Base-by-base conservation (phyloP, 2,797 vertebrate species). In the Leontopithecus rosalia region DNA sequence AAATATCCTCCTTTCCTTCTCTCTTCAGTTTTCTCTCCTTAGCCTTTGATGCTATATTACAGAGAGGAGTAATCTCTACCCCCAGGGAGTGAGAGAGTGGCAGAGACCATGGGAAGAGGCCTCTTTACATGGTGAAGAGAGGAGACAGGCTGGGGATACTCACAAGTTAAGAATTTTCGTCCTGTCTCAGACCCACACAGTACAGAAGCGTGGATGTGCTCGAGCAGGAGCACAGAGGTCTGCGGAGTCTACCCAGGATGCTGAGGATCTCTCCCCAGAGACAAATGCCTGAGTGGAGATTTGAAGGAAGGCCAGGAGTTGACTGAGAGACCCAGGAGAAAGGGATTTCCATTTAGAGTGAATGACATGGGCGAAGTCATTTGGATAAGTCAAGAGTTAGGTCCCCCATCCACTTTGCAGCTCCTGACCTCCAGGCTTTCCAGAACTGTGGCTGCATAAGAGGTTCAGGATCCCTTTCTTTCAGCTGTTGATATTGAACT, bases 201-300 rank as follows among this genome's bases (percentile, higher is more conserved):
- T 1, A 6, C 1, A 11, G 30, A 48, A 24, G 36, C 30, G 0
- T 10, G 48, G 2, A 0, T 1, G 20, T 5, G 0, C 10, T 4
- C 1, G 6, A 19, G 61, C 0, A 1, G 5, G 24, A 3, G 41
- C 2, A 0, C 4, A 9, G 46, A 26, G 30, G 70, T 4, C 1
- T 0, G 39, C 4, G 26, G 11, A 22, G 11, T 30, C 30, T 3
- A 1, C 50, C 43, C 5, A 24, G 7, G 52, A 17, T 8, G 64
- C 64, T 0, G 10, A 79, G 30, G 55, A 9, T 9, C 1, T 0
- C 12, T 24, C 4, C 52, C 4, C 11, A 9, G 8, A 79, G 64
- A 55, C 41, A 7, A 30, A 19, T 0, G 6, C 33, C 61, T 2
- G 52, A 28, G 88, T 4, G 12, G 76, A 33, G 88, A 14, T 48